Base-by-base conservation (phyloP, 2,113 vertebrate genomes). In the Python bivittatus region DNA sequence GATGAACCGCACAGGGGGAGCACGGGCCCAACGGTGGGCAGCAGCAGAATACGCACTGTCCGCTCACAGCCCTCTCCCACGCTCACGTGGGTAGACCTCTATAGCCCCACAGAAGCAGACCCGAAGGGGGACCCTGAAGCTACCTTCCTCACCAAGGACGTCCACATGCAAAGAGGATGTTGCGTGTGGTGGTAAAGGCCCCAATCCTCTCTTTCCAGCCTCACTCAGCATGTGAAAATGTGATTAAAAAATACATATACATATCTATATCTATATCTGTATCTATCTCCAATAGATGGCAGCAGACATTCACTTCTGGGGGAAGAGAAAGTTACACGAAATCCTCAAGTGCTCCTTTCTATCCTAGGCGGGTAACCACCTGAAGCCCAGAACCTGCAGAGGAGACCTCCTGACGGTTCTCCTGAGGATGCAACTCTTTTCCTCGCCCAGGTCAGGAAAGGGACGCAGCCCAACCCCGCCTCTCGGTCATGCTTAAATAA, bases 201-300 rank as follows among this genome's bases (percentile, higher is more conserved):
- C n/a, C n/a, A n/a, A n/a, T n/a, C n/a, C n/a, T n/a, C n/a, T n/a
- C n/a, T n/a, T 58, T 12, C 25, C 60, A 52, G 44, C 58, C 33
- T 79, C 33, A 0, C 72, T 42, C 33, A 3, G 20, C 33, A 79
- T 38, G 68, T 3, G 68, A 38, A 79, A 79, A 38, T 38, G n/a
- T 79, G 68, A 22, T 38, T 38, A 58, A 72, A 72, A 25, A 12
- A 0, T 10, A 44, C n/a, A n/a, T n/a, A n/a, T n/a, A n/a, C n/a
- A n/a, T n/a, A n/a, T n/a, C n/a, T n/a, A n/a, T n/a, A n/a, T n/a
- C n/a, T n/a, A n/a, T n/a, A n/a, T n/a, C n/a, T n/a, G n/a, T n/a
- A n/a, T n/a, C n/a, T n/a, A n/a, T n/a, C n/a, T 33, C 91, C 91
- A 53, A 42, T 13, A 92, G 87, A 58, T 60, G 91, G 87, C 87